Evolutionary conservation across 2,888 invertebrate species (phyloP).

Genomic region (Lacanobia wlatinum): DNA sequence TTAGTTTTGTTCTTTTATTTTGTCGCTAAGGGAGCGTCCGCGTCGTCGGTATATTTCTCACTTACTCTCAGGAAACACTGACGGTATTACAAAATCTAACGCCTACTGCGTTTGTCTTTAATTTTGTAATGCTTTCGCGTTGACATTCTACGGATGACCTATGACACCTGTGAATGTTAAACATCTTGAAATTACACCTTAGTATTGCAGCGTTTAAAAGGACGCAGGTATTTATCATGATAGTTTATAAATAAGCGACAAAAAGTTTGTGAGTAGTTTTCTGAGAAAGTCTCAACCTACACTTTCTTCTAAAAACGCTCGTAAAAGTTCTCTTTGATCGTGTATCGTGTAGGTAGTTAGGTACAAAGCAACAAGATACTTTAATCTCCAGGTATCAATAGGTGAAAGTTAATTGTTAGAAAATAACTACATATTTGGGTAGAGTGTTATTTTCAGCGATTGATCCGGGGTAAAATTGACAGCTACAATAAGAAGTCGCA

Average conservation of each 20-base stretch:
- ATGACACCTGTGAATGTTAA: constrained; percentile 50
- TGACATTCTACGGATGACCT: constrained; percentile 55
- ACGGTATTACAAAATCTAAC: constrained; percentile 45
- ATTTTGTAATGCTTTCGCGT: constrained; percentile 57
- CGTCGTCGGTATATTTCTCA: constrained; percentile 40
- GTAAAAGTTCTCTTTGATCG: constrained; percentile 51
- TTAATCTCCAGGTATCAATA: constrained; percentile 18
- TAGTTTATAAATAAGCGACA: constrained; percentile 14
- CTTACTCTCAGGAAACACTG: constrained; percentile 46
- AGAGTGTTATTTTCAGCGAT: not conserved
- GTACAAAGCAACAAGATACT: constrained; percentile 23
- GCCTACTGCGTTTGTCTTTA: constrained; percentile 40
- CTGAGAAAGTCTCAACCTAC: constrained; percentile 38
- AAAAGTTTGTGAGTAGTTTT: constrained; percentile 15
- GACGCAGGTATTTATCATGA: constrained; percentile 22
- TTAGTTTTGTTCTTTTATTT: constrained; percentile 66
- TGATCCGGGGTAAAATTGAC: not conserved
- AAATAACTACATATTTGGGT: not conserved
- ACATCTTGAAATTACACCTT: constrained; percentile 47
- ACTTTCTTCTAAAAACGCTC: constrained; percentile 51
- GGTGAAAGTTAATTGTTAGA: constrained; percentile 35
- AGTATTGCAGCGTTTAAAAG: constrained; percentile 33
- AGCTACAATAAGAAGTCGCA: not conserved
- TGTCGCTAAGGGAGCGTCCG: constrained; percentile 42
- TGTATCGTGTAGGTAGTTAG: constrained; percentile 25